phyloP scores from a whole-genome alignment of 1,140 invertebrate genomes.

The Eumaeus atala region DNA sequence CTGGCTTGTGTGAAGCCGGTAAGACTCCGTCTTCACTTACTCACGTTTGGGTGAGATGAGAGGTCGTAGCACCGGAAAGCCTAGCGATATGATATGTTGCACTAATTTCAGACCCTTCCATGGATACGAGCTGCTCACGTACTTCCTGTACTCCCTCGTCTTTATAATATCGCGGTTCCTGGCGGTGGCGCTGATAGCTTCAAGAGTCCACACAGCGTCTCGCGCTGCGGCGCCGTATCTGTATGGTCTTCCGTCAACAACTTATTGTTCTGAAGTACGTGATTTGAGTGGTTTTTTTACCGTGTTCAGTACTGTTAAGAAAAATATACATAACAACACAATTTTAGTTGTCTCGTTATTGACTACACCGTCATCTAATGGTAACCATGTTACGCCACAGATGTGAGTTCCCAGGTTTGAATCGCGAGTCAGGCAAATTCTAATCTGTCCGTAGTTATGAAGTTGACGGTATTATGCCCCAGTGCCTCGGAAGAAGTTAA shows the following conservation, averaged over 20 bases:
- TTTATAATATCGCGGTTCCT: constrained; percentile 76
- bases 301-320: constrained; percentile 56
- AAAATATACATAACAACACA: not conserved
- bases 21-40: not conserved
- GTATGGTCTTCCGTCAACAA: constrained; percentile 75
- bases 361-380: too few species aligned
- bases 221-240: constrained; percentile 71
- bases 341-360: not conserved
- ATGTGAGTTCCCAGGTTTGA: too few species aligned
- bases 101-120: constrained; percentile 33
- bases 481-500: too few species aligned
- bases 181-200: constrained; percentile 77
- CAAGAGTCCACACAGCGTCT: constrained; percentile 77
- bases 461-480: too few species aligned
- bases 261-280: constrained; percentile 77
- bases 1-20: not conserved
- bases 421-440: too few species aligned
- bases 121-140: constrained; percentile 66
- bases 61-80: too few species aligned
- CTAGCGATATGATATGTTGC: too few species aligned
- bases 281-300: constrained; percentile 28
- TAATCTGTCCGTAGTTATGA: too few species aligned
- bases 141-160: constrained; percentile 78
- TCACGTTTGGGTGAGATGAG: too few species aligned
- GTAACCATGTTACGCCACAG: too few species aligned